phyloP scores from a whole-genome alignment of 2,113 vertebrate species.

The Rhynchomys soricoides region DNA sequence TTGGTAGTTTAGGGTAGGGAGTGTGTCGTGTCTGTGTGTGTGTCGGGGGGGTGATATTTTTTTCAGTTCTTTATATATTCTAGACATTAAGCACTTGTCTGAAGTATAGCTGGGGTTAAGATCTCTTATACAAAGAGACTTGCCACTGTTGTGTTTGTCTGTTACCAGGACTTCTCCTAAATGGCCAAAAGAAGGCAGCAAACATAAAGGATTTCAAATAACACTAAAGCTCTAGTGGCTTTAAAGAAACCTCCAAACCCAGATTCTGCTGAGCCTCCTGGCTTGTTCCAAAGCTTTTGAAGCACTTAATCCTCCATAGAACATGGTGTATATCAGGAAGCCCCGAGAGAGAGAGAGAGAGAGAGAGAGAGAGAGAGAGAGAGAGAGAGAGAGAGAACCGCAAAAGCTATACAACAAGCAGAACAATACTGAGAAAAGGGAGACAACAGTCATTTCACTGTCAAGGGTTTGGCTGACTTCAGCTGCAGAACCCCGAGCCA shows the following conservation, averaged over 20 bases:
- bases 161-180: background rate
- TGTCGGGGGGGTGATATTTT: background rate
- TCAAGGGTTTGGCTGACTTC: background rate
- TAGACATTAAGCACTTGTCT: background rate
- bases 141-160: background rate
- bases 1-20: background rate
- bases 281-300: constrained; percentile 1
- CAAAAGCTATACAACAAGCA: constrained; percentile 23
- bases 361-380: no score
- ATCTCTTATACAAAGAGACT: background rate
- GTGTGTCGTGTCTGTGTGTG: background rate
- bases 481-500: no score
- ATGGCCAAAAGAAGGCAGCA: constrained; percentile 58
- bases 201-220: constrained; percentile 26
- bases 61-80: background rate
- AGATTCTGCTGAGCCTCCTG: background rate
- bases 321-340: constrained; percentile 47
- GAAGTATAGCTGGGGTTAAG: background rate
- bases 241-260: background rate
- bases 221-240: fast-evolving
- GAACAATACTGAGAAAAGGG: background rate
- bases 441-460: fast-evolving
- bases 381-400: constrained; percentile 8
- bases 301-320: constrained; percentile 41
- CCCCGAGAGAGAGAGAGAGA: background rate